phyloP scores from a whole-genome alignment of 1,140 invertebrate species.

The Calephelis nemesis region DNA sequence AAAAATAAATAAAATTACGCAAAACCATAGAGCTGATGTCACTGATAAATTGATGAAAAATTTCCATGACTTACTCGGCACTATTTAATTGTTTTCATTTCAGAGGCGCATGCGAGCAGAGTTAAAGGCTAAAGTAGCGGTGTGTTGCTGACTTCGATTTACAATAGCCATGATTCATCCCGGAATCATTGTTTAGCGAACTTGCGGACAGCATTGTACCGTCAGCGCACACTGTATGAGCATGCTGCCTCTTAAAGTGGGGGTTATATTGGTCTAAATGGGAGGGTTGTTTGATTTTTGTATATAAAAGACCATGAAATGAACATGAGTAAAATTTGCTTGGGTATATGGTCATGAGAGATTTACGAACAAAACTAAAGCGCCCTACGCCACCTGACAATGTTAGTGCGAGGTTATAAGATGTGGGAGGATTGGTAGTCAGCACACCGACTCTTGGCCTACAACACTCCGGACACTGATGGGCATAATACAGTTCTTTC shows the following conservation, averaged over 20 bases:
- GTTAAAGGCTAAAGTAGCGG: slow-evolving; percentile 68
- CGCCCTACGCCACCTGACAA: slow-evolving; percentile 74
- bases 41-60: slow-evolving; percentile 44
- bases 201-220: slow-evolving; percentile 42
- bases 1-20: background rate
- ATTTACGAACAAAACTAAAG: slow-evolving; percentile 60
- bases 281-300: slow-evolving; percentile 25
- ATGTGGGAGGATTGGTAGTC: slow-evolving; percentile 49
- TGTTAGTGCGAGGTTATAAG: slow-evolving; percentile 23
- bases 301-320: slow-evolving; percentile 9
- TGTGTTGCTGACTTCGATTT: slow-evolving; percentile 69
- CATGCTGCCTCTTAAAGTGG: slow-evolving; percentile 71
- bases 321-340: slow-evolving; percentile 64
- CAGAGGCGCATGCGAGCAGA: slow-evolving; percentile 77
- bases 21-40: slow-evolving; percentile 42
- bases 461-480: slow-evolving; percentile 70
- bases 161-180: slow-evolving; percentile 34
- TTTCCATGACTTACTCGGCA: slow-evolving; percentile 77
- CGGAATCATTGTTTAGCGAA: slow-evolving; percentile 20
- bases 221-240: slow-evolving; percentile 75
- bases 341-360: slow-evolving; percentile 74
- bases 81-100: slow-evolving; percentile 73
- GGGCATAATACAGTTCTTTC: slow-evolving; percentile 77
- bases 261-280: slow-evolving; percentile 23
- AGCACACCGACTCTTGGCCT: slow-evolving; percentile 73